Base-by-base conservation (phyloP, 2,888 invertebrate species). In the Invenusta paracnida region DNA sequence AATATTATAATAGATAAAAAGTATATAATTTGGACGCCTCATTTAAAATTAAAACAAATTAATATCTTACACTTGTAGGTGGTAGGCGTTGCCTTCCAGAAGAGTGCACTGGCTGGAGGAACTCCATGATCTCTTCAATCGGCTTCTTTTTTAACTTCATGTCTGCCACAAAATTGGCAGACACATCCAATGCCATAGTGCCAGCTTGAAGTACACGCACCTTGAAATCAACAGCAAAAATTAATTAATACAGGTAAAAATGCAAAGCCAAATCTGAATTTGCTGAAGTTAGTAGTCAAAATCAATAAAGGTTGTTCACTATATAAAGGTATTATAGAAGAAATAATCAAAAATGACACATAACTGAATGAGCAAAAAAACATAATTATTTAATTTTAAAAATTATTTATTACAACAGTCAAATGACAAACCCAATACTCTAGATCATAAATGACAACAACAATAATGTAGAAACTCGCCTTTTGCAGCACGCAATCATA, bases 121-220 rank as follows among this genome's bases (percentile, higher is more conserved):
- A 79, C 5, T 23, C 28, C 28, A 79, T 79, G 5, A 79, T 79
- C 5, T 27, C 28, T 79, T 79, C 79, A 2, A 79, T n/a, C 2
- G 79, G 28, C 79, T 79, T 79, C 79, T 79, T 79, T 27, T 79
- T 79, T 27, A 5, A 2, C 79, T 79, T 79, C 79, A 79, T 79
- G 5, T 79, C 79, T 2, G 79, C 79, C 2, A 79, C 79, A 27
- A 79, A 79, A 23, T 79, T 79, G 28, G 79, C 79, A 11, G 79
- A 79, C 23, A 27, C 28, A 2, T 23, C 79, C 23, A 79, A 27
- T 11, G 2, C 79, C 23, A 27, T 79, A 2, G 5, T 79, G n/a
- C 79, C 79, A 79, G 79, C 79, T 79, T 79, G 79, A 23, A 79
- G 79, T 11, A 79, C 79, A 25, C 79, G 23, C 79, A 79, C 79